These are phyloP conservation scores for Biston betularia DNA, from an alignment of 2,888 invertebrate genomes.

Conservation along the genomic window DNA sequence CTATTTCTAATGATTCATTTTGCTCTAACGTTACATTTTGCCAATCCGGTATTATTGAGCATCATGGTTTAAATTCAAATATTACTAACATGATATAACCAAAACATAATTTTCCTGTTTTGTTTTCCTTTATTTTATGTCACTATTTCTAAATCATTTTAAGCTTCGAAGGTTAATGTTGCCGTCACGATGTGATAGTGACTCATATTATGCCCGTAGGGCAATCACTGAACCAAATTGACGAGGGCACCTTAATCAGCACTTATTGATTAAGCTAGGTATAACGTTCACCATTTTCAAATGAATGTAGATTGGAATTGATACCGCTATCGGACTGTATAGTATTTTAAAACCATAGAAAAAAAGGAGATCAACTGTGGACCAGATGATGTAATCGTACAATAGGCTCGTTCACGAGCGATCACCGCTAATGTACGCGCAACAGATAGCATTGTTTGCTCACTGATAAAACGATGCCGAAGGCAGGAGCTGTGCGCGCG, in stretches of 20 bases:
- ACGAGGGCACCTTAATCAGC: slow-evolving; percentile 28
- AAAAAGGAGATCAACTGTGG: slow-evolving; percentile 13
- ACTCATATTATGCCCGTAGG: slow-evolving; percentile 27
- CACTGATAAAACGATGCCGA: slow-evolving; percentile 69
- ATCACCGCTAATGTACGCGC: slow-evolving; percentile 63
- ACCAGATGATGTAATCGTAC: slow-evolving; percentile 45
- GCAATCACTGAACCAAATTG: slow-evolving; percentile 31
- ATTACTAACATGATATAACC: neutral
- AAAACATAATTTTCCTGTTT: slow-evolving; percentile 19
- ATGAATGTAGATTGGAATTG: slow-evolving; percentile 14
- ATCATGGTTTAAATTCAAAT: no score
- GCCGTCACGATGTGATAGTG: slow-evolving; percentile 26
- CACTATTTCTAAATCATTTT: slow-evolving; percentile 7
- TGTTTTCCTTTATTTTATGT: slow-evolving; percentile 8
- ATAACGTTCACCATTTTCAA: slow-evolving; percentile 21
- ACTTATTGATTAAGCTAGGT: slow-evolving; percentile 21
- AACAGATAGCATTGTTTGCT: slow-evolving; percentile 74
- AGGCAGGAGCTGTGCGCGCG: slow-evolving; percentile 63
- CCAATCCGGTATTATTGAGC: neutral
- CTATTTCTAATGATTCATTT: slow-evolving; percentile 17
- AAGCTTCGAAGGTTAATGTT: slow-evolving; percentile 26
- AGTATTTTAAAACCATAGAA: neutral
- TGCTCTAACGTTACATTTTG: slow-evolving; percentile 13
- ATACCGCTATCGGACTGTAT: neutral
- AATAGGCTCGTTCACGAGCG: slow-evolving; percentile 59